Evolutionary conservation across 2,113 vertebrate species (phyloP).

Genomic region (Poeciliopsis retropinna): DNA sequence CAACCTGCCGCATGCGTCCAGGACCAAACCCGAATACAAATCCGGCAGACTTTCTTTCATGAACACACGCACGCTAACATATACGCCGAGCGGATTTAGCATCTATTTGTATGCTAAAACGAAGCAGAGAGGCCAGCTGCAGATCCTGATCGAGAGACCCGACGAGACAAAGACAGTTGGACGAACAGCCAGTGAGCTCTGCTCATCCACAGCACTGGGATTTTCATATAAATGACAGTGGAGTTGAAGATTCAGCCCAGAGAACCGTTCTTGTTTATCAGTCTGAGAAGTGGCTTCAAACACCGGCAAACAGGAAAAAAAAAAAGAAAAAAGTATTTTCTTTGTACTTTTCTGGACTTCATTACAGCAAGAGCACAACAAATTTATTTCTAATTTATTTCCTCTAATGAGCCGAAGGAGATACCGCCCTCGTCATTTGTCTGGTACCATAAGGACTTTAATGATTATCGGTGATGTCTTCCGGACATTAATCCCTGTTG

Average conservation of each 20-base stretch:
- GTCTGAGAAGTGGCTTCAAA: neutral
- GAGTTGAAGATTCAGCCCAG: slow-evolving; percentile 17
- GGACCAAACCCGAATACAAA: slow-evolving; percentile 49
- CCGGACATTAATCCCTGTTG: slow-evolving; percentile 58
- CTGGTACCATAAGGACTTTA: slow-evolving; percentile 48
- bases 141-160: slow-evolving; percentile 62
- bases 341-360: slow-evolving; percentile 39
- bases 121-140: slow-evolving; percentile 56
- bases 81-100: slow-evolving; percentile 26
- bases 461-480: slow-evolving; percentile 48
- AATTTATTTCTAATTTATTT: slow-evolving; percentile 66
- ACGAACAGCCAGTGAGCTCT: slow-evolving; percentile 50
- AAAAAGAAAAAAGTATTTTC: slow-evolving; percentile 24
- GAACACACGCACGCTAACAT: neutral
- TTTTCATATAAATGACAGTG: slow-evolving; percentile 61
- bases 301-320: slow-evolving; percentile 28
- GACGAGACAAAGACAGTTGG: slow-evolving; percentile 65
- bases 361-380: slow-evolving; percentile 40
- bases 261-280: slow-evolving; percentile 24
- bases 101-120: slow-evolving; percentile 65
- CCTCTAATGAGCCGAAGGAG: slow-evolving; percentile 25
- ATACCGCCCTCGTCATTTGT: slow-evolving; percentile 47
- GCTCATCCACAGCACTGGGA: slow-evolving; percentile 31
- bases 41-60: slow-evolving; percentile 12
- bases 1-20: slow-evolving; percentile 36